Conservation (phyloP, 2,888 invertebrate species). For the Geophilus truncorum region DNA sequence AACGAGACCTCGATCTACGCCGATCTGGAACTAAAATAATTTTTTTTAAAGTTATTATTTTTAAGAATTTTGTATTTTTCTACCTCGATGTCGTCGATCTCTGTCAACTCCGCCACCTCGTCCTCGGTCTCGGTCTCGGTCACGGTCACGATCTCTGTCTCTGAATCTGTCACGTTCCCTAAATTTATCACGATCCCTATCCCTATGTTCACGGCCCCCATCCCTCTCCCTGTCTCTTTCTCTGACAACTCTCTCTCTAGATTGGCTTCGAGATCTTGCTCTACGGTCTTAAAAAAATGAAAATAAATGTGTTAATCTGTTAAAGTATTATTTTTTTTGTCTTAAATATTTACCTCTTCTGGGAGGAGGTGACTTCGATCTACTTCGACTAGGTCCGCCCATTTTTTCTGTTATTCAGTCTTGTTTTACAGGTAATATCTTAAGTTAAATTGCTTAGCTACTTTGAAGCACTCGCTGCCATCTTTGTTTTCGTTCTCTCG, state of each 20-base stretch:
- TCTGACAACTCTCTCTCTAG: constrained; percentile 8
- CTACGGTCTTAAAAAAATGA: neutral
- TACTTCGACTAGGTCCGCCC: constrained; percentile 20
- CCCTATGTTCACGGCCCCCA: neutral
- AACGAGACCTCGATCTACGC: neutral
- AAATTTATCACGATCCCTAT: neutral
- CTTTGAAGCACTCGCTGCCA: neutral
- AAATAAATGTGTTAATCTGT: neutral
- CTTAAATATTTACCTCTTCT: neutral
- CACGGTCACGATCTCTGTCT: neutral
- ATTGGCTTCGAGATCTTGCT: constrained; percentile 25
- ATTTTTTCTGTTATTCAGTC: too few species aligned
- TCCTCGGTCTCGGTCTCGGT: neutral
- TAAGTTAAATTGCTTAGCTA: too few species aligned
- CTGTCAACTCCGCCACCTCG: neutral
- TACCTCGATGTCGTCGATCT: neutral
- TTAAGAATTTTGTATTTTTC: too few species aligned
- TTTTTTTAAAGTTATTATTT: neutral
- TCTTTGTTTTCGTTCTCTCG: neutral
- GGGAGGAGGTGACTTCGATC: neutral
- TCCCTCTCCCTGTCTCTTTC: constrained; percentile 3
- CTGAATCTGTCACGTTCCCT: neutral
- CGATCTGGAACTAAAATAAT: neutral
- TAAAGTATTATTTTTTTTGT: neutral
- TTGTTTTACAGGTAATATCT: too few species aligned